Evolutionary conservation across 2,888 invertebrate species (phyloP).

Genomic region (Cremastinae sp.): DNA sequence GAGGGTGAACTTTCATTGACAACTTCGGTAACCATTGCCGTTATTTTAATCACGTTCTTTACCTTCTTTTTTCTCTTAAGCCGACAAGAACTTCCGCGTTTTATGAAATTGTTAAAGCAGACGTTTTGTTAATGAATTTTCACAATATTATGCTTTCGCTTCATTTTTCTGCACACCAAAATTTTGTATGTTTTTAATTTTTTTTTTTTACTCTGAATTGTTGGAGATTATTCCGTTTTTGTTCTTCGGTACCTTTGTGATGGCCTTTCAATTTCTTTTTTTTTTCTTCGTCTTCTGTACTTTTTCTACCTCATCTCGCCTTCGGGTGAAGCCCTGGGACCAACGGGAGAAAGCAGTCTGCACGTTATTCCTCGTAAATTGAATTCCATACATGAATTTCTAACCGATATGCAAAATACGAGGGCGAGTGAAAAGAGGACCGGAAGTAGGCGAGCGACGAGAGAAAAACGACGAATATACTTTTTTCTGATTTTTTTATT

Average conservation of each 20-base stretch:
- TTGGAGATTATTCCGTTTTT: too few species aligned
- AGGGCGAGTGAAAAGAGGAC: conserved; percentile 26
- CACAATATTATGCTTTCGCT: not conserved
- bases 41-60: too few species aligned
- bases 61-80: too few species aligned
- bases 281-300: conserved; percentile 1
- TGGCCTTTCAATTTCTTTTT: not conserved
- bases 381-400: conserved; percentile 60
- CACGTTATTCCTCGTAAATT: conserved; percentile 58
- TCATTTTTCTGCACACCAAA: too few species aligned
- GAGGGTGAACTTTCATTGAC: too few species aligned
- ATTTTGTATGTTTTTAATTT: too few species aligned
- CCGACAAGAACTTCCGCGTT: too few species aligned
- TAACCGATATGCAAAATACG: conserved; percentile 56
- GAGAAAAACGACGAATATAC: not conserved
- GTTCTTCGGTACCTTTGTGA: conserved; percentile 8
- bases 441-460: conserved; percentile 9
- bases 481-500: not conserved
- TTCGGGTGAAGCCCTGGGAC: conserved; percentile 3
- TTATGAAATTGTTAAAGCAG: too few species aligned
- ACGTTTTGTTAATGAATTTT: too few species aligned
- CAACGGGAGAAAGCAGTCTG: conserved; percentile 19
- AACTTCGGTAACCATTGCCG: too few species aligned
- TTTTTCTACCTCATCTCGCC: conserved; percentile 2
- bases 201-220: too few species aligned